Evolutionary conservation across 1,140 invertebrate species (phyloP).

Genomic region (Brachystomella parvula): DNA sequence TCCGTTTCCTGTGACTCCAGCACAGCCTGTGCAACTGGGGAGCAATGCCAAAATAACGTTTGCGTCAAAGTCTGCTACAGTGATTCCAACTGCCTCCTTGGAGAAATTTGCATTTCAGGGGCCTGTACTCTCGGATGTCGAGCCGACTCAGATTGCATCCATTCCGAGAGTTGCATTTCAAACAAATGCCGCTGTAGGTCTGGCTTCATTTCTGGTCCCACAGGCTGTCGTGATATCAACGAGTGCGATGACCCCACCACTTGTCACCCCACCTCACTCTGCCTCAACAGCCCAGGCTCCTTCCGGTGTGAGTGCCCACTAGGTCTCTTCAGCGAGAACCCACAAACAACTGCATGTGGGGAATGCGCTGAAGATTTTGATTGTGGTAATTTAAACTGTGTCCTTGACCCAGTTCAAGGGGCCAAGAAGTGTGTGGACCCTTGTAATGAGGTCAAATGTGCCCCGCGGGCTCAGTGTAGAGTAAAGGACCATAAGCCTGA

Average conservation of each 20-base stretch:
- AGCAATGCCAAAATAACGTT: constrained; percentile 66
- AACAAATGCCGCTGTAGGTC: constrained; percentile 66
- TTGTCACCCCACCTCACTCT: constrained; percentile 68
- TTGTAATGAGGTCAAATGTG: constrained; percentile 55
- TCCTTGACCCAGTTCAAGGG: constrained; percentile 49
- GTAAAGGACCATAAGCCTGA: constrained; percentile 47
- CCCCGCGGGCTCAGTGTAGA: constrained; percentile 61
- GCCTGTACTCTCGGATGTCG: constrained; percentile 73
- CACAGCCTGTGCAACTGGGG: constrained; percentile 66
- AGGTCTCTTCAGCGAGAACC: constrained; percentile 60
- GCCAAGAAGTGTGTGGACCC: constrained; percentile 58
- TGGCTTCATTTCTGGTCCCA: constrained; percentile 59
- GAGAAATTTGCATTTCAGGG: constrained; percentile 78
- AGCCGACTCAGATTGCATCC: constrained; percentile 66
- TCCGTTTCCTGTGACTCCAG: constrained; percentile 63
- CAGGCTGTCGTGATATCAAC: constrained; percentile 65
- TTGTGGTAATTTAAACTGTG: constrained; percentile 63
- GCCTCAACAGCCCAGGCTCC: constrained; percentile 68
- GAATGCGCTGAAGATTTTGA: constrained; percentile 60
- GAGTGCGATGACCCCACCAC: constrained; percentile 65
- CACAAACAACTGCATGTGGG: neutral
- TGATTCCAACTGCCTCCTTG: constrained; percentile 77
- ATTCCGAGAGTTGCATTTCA: constrained; percentile 67
- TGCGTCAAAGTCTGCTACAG: constrained; percentile 79
- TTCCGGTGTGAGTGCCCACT: constrained; percentile 68